Conservation (phyloP, 2,797 vertebrate genomes). For the Sebastes dallii region DNA sequence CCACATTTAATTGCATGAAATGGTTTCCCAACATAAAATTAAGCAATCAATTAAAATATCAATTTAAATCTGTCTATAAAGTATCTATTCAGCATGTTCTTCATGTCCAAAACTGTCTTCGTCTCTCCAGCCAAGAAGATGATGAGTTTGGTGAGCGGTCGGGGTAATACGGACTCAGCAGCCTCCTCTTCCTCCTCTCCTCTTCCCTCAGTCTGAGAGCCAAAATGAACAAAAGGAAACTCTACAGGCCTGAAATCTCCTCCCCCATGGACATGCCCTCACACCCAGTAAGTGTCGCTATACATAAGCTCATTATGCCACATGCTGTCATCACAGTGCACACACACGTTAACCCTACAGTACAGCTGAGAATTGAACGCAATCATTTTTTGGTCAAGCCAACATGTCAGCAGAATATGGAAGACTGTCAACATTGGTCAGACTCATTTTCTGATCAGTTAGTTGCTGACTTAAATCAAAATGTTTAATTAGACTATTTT, state of each 20-base stretch:
- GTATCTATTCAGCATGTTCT: background rate
- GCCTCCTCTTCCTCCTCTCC: slow-evolving; percentile 35
- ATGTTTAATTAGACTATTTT: no score
- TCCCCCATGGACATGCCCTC: slow-evolving; percentile 81
- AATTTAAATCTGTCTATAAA: background rate
- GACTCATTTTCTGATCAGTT: no score
- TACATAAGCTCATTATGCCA: no score
- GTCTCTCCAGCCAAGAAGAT: slow-evolving; percentile 81
- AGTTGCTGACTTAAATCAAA: no score
- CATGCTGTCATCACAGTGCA: background rate
- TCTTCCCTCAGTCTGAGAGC: slow-evolving; percentile 44
- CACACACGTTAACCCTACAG: background rate
- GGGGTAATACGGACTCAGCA: slow-evolving; percentile 41
- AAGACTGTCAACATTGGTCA: no score
- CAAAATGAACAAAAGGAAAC: slow-evolving; percentile 73
- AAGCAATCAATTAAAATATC: background rate
- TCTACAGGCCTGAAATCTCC: slow-evolving; percentile 79
- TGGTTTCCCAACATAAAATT: background rate
- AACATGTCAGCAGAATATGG: no score
- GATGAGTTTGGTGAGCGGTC: slow-evolving; percentile 81
- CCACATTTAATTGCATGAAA: background rate
- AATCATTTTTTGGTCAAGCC: background rate
- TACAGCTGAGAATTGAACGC: background rate
- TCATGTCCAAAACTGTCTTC: background rate
- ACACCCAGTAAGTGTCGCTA: slow-evolving; percentile 61